phyloP scores from a whole-genome alignment of 1,140 invertebrate species.

The Macrocentrus cingulum region DNA sequence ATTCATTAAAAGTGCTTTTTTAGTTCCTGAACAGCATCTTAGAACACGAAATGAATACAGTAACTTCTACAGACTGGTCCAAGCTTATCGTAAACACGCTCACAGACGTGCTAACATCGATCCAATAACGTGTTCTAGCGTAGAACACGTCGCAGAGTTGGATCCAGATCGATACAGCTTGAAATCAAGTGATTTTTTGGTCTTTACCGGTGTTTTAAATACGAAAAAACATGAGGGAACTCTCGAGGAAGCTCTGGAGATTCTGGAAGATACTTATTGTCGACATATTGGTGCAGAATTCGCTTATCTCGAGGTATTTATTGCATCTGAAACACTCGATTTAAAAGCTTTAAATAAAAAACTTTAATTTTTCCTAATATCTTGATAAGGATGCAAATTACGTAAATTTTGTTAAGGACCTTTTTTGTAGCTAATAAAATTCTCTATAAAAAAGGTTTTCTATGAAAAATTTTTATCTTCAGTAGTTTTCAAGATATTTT shows the following conservation, averaged over 20 bases:
- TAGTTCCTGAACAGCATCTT: slow-evolving; percentile 55
- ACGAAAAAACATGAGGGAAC: slow-evolving; percentile 50
- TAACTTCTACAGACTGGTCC: slow-evolving; percentile 70
- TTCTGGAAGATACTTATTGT: slow-evolving; percentile 67
- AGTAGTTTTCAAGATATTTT: no score
- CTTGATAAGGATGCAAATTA: no score
- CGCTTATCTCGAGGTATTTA: slow-evolving; percentile 71
- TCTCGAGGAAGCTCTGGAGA: slow-evolving; percentile 63
- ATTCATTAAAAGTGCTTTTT: slow-evolving; percentile 4
- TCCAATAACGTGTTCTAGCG: slow-evolving; percentile 61
- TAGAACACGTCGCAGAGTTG: slow-evolving; percentile 61
- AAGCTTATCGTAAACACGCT: slow-evolving; percentile 72
- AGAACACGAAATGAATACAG: slow-evolving; percentile 54
- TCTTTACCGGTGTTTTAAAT: slow-evolving; percentile 56
- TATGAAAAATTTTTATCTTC: no score
- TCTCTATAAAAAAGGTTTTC: no score
- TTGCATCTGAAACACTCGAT: no score
- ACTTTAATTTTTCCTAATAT: no score
- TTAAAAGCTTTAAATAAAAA: no score
- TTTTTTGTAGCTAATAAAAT: no score
- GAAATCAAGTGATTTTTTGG: slow-evolving; percentile 54
- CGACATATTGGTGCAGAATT: slow-evolving; percentile 73
- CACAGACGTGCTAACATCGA: slow-evolving; percentile 71
- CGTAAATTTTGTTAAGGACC: no score
- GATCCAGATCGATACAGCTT: slow-evolving; percentile 67